Percentiles rank a stretch among this genome's conserved stretches.
These are phyloP conservation scores for Glaucomys volans DNA, from an alignment of 2,113 vertebrate species.

Conservation along the genomic window DNA sequence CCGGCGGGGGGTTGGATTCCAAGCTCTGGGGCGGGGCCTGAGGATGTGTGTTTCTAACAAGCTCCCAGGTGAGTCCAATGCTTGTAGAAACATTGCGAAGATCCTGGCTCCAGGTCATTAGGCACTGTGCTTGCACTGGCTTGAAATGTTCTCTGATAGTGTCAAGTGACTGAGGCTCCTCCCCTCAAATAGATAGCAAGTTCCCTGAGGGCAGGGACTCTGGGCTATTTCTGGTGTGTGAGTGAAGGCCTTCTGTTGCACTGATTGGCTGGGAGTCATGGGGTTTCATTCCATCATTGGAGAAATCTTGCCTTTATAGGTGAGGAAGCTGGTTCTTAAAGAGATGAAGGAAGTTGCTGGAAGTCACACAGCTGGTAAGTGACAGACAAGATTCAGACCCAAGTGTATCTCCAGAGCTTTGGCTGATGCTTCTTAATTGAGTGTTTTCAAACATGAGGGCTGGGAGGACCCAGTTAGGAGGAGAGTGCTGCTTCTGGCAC, in stretches of 20 bases:
- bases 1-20: too few species aligned
- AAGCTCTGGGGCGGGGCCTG: not conserved
- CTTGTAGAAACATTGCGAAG: not conserved
- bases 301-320: not conserved
- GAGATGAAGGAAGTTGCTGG: not conserved
- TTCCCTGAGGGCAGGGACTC: not conserved
- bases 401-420: not conserved
- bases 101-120: rapidly evolving
- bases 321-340: not conserved
- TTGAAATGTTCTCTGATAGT: not conserved
- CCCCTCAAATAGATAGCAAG: not conserved
- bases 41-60: not conserved
- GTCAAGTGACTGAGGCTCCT: not conserved
- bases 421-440: not conserved
- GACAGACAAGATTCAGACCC: not conserved
- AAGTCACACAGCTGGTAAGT: not conserved
- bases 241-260: not conserved
- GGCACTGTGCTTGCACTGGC: not conserved
- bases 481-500: not conserved
- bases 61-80: not conserved
- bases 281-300: not conserved
- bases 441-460: not conserved
- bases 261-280: not conserved
- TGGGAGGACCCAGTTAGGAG: not conserved
- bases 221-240: too few species aligned